Base-by-base conservation (phyloP, 2,113 vertebrate species). In the Hystrix cristata region DNA sequence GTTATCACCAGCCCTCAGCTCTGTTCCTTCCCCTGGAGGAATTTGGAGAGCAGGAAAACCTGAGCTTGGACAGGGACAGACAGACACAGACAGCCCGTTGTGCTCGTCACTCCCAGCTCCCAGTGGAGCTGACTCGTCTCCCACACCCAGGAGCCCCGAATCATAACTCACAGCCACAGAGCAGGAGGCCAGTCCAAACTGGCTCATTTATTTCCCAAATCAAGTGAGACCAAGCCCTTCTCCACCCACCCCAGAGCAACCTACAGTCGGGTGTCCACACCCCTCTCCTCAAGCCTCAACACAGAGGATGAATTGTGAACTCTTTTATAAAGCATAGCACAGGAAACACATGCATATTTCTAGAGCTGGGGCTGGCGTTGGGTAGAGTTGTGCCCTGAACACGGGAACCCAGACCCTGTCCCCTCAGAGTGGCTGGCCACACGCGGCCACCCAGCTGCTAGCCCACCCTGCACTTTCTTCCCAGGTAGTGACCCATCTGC, bases 191-290 rank as follows among this genome's bases (percentile, higher is more conserved):
- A 89, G 64, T 88, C 62, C 74, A 71, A 90, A 93, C 96, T 57
- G 85, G 82, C 96, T 74, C 59, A 31, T 96, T 97, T 92, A 93
- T 96, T 97, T 97, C 94, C 81, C 85, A 94, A 31, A 72, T 67
- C 85, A 83, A 87, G 86, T 7, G 80, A 97, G 34, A 88, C 57
- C 78, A 67, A 57, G 43, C 51, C 96, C 64, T 83, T 69, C 51
- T 34, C 72, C 43, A 11, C 87, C 76, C 57, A 64, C 57, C 53
- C 53, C 84, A 79, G 87, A 79, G 87, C 71, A 34, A 79, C 29
- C 60, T 3, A 38, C 31, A 88, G 87, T 74, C n/a, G n/a, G 62
- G 80, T 80, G 60, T 31, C 55, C 93, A 80, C 6, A 8, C 67
- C 65, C 86, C 21, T 46, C 59, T 74, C 55, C 65, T 89, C 90